Conservation (phyloP, 2,888 invertebrate genomes). For the Hydroisotoma schaefferi region DNA sequence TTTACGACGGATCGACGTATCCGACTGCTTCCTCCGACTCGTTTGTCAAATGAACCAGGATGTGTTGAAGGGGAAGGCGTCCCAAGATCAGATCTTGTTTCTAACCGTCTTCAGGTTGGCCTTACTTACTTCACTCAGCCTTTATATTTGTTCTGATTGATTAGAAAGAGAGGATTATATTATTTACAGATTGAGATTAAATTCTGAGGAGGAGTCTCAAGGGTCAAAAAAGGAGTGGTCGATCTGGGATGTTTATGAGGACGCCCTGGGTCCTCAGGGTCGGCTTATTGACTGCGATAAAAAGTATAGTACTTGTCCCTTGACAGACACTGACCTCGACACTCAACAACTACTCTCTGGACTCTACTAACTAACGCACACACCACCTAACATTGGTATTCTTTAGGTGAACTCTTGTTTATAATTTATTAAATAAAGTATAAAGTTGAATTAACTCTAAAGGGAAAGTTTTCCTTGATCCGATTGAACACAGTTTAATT, state of each 20-base stretch:
- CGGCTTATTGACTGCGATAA: conserved; percentile 2
- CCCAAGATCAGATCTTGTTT: background rate
- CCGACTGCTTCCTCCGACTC: conserved; percentile 28
- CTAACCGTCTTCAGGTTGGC: conserved; percentile 18
- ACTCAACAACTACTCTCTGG: background rate
- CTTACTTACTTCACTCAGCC: background rate
- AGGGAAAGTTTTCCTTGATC: no score
- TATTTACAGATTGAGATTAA: background rate
- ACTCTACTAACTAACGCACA: background rate
- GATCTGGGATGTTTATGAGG: conserved; percentile 14
- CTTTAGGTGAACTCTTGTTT: no score
- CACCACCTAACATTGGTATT: no score
- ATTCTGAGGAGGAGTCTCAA: background rate
- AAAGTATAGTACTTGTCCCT: conserved; percentile 19
- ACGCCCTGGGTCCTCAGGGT: conserved; percentile 1
- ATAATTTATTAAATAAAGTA: no score
- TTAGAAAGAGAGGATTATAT: background rate
- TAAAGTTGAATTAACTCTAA: no score
- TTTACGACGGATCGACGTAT: conserved; percentile 22
- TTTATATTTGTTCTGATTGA: background rate
- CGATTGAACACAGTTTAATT: no score
- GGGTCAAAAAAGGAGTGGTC: background rate
- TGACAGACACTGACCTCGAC: conserved; percentile 13
- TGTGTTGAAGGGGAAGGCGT: conserved; percentile 14
- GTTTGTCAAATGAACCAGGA: conserved; percentile 29